Base-by-base conservation (phyloP, 2,888 invertebrate species). In the Agrilus mali region DNA sequence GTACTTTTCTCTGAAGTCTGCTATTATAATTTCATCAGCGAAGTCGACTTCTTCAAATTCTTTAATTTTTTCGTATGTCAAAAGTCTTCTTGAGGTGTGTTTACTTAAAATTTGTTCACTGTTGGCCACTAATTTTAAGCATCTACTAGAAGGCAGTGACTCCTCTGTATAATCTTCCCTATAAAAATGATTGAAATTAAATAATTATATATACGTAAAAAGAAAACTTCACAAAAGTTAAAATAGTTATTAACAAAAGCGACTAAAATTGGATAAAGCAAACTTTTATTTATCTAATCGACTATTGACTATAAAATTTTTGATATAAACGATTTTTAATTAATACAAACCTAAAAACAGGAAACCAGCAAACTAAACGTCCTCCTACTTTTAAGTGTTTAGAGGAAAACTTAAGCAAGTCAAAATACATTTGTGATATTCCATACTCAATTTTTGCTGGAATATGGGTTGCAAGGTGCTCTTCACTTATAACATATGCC, bases 291-390 rank as follows among this genome's bases (percentile, higher is more conserved):
- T n/a, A n/a, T n/a, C n/a, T n/a, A n/a, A n/a, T n/a, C n/a, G n/a
- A n/a, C n/a, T n/a, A n/a, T n/a, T n/a, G n/a, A n/a, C n/a, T n/a
- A n/a, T n/a, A n/a, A n/a, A n/a, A n/a, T n/a, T n/a, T n/a, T n/a
- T n/a, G n/a, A n/a, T n/a, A n/a, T n/a, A n/a, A n/a, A n/a, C n/a
- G n/a, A n/a, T n/a, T 2, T 27, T 27, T 16, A 33, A 34, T 33
- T 14, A 36, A 10, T 42, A 42, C 51, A 61, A 59, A 86, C 83
- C 87, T 80, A 50, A 86, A 82, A 33, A 94, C 73, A 20, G 98
- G 98, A 56, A 94, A 80, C 97, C 97, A 98, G 69, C 86, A 95
- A 0, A 97, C 94, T 14, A 98, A 70, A 49, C 90, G 71, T 0
- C 94, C 86, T 5, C 82, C 78, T 5, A 86, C 50, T 52, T 70